Conservation (phyloP, 2,888 invertebrate genomes). For the Thymelicus sylvestris region DNA sequence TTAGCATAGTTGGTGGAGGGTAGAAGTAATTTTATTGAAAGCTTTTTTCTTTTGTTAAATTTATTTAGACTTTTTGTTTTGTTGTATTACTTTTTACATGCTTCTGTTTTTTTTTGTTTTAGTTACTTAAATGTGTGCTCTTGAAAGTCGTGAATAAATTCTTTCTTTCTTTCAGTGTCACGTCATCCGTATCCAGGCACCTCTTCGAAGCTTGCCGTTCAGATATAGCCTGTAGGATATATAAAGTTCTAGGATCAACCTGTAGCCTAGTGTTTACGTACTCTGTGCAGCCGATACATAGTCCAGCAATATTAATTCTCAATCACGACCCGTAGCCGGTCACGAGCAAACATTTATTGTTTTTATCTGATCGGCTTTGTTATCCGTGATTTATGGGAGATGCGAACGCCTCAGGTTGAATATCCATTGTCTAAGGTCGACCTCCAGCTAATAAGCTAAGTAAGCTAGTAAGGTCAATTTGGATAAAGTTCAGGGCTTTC, state of each 20-base stretch:
- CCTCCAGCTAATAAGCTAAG: background rate
- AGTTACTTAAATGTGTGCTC: no score
- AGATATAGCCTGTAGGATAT: no score
- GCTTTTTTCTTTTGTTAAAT: no score
- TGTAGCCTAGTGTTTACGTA: slow-evolving; percentile 27
- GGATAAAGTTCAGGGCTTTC: background rate
- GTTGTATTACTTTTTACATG: no score
- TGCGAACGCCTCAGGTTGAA: slow-evolving; percentile 1
- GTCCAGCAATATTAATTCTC: slow-evolving; percentile 45
- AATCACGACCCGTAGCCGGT: slow-evolving; percentile 47
- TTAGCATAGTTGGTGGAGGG: no score
- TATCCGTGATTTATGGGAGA: slow-evolving; percentile 36
- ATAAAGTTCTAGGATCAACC: slow-evolving; percentile 30
- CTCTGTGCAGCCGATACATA: slow-evolving; percentile 31
- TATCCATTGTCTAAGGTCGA: slow-evolving; percentile 21
- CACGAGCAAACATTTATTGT: slow-evolving; percentile 48
- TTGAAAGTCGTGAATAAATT: no score
- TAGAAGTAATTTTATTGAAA: no score
- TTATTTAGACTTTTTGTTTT: no score
- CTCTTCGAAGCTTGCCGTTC: no score
- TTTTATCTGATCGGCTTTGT: slow-evolving; percentile 41
- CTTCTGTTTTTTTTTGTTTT: no score
- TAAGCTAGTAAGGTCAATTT: slow-evolving; percentile 4
- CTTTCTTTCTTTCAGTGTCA: no score
- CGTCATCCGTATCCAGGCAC: no score